phyloP scores from a whole-genome alignment of 2,113 vertebrate species.

The Nothocercus julius region DNA sequence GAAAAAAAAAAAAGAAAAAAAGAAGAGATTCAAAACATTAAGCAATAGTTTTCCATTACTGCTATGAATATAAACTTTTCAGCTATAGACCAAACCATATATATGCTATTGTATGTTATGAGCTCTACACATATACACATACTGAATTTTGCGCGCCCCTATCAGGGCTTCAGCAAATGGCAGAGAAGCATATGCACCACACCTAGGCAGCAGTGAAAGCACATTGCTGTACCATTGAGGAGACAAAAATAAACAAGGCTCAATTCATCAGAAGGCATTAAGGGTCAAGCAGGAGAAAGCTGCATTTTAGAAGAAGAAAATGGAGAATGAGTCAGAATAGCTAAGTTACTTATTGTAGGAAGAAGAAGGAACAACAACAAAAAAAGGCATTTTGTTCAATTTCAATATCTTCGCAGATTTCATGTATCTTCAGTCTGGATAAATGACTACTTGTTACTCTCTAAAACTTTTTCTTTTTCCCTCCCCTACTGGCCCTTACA shows the following conservation, averaged over 20 bases:
- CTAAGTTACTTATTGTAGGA: not conserved
- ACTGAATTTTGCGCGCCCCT: not conserved
- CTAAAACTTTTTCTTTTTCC: not conserved
- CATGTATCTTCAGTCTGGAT: not conserved
- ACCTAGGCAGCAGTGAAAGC: not conserved
- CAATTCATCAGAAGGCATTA: not conserved
- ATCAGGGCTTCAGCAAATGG: not conserved
- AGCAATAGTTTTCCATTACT: not conserved
- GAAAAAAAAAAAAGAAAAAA: too few relatives aligned
- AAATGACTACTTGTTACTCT: not conserved
- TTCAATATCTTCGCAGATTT: not conserved
- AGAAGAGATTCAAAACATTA: not conserved
- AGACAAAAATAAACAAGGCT: not conserved
- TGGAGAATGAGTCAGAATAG: not conserved
- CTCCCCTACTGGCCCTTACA: too few relatives aligned
- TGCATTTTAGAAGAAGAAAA: not conserved
- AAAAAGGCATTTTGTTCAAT: fast-evolving
- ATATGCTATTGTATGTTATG: not conserved
- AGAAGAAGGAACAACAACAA: not conserved
- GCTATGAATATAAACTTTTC: not conserved
- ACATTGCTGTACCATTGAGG: not conserved
- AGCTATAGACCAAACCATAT: not conserved
- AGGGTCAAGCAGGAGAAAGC: not conserved
- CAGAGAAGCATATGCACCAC: not conserved
- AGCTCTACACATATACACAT: not conserved